Percentiles rank a stretch among this genome's conserved stretches.
phyloP scores from a whole-genome alignment of 2,888 invertebrate species.

The Spialia ferax region DNA sequence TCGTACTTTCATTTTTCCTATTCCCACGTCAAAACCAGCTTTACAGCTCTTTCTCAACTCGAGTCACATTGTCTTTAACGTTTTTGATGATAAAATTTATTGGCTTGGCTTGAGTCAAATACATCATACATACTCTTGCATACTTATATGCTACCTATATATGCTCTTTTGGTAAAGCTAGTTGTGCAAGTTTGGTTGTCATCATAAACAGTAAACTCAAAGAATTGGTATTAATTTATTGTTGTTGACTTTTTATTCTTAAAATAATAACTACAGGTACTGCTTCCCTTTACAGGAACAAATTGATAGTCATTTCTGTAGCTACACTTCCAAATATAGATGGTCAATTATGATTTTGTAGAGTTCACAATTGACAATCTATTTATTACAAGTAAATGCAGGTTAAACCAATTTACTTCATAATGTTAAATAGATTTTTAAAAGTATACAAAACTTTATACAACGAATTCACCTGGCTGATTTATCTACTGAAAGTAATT shows the following conservation, averaged over 20 bases:
- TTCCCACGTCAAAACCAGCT: too few relatives aligned
- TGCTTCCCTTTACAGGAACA: slow-evolving; percentile 37
- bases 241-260: slow-evolving; percentile 23
- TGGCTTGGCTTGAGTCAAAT: too few relatives aligned
- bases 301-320: slow-evolving; percentile 27
- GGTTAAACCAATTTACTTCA: slow-evolving; percentile 33
- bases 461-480: slow-evolving; percentile 35
- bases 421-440: slow-evolving; percentile 30
- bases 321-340: slow-evolving; percentile 21
- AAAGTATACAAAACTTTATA: slow-evolving; percentile 34
- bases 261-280: slow-evolving; percentile 16
- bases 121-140: too few relatives aligned
- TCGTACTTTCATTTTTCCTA: too few relatives aligned
- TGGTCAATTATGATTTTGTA: slow-evolving; percentile 28
- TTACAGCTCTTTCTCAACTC: too few relatives aligned
- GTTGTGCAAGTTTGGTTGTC: neutral
- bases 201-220: neutral
- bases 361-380: slow-evolving; percentile 23
- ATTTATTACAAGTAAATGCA: slow-evolving; percentile 27
- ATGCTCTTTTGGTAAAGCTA: neutral
- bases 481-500: slow-evolving; percentile 11
- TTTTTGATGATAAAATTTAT: too few relatives aligned
- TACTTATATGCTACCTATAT: neutral
- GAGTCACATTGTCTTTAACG: too few relatives aligned
- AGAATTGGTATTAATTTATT: slow-evolving; percentile 33